Evolutionary conservation across 2,797 vertebrate species (phyloP), one percentile per base, ranked within the genome.

Genomic region (Tympanoctomys barrerae): DNA sequence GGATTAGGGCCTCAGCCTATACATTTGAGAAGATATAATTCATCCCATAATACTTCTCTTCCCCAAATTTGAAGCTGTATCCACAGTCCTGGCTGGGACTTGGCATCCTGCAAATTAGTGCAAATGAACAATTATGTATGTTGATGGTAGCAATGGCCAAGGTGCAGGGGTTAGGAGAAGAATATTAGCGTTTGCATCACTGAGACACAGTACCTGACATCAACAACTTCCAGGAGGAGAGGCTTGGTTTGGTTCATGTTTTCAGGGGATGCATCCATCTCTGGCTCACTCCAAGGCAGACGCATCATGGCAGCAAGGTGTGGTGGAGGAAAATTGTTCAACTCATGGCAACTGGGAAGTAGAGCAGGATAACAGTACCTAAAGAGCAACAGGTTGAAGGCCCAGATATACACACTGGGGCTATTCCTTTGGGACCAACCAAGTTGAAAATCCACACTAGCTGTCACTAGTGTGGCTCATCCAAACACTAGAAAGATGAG

Each of bases 101-200:
- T 46, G 78, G 77, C 42, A 24, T 54, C 54, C 73, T 31, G 31
- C 10, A 12, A 42, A 42, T 42, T 42, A 42, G 42, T 42, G 42
- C 19, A 21, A 59, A 28, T 46, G 33, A 1, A 1, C 21, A 13
- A 0, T 11, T 1, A 66, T 11, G 59, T n/a, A 14, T 49, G 42
- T 21, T 18, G 77, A 9, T 73, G 21, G 46, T 39, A 2, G 61
- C 42, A 59, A 33, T 57, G 64, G 62, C 52, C n/a, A 28, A 86
- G 46, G 46, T 28, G 28, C 52, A 59, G 14, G n/a, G 1, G 7
- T 19, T 2, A 14, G 22, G 16, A 59, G 28, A 89, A 11, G 12
- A 7, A 5, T 77, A 77, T 77, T 49, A 49, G 26, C 26, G 14
- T 77, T 46, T 26, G 6, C 13, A 31, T 77, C 14, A 31, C 42